Conservation (phyloP, 2,888 invertebrate species). For the Cataglyphis rosenhaueri region DNA sequence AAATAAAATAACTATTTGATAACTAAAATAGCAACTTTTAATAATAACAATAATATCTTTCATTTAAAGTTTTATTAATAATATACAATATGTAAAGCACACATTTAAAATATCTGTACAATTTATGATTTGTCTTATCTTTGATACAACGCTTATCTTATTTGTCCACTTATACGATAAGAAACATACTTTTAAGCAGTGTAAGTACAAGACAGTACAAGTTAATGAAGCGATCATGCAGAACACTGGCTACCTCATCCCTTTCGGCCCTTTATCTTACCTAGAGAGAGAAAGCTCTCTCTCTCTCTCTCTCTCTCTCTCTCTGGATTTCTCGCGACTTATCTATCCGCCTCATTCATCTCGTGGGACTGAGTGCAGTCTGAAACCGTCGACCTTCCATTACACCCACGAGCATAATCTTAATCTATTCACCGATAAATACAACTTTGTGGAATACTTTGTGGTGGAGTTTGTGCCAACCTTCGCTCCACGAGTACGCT, state of each 20-base stretch:
- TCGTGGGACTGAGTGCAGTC: slow-evolving; percentile 47
- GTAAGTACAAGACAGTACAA: slow-evolving; percentile 33
- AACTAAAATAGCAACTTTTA: too few relatives aligned
- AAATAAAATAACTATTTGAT: background rate
- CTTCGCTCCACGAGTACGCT: background rate
- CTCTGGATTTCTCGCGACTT: slow-evolving; percentile 48
- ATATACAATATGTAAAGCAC: background rate
- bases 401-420: slow-evolving; percentile 49
- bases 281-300: background rate
- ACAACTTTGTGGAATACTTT: slow-evolving; percentile 51
- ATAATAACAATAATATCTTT: background rate
- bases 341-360: slow-evolving; percentile 55
- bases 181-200: slow-evolving; percentile 20
- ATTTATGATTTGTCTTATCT: background rate
- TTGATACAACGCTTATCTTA: background rate
- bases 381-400: slow-evolving; percentile 53
- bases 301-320: slow-evolving; percentile 37
- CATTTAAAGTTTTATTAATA: background rate
- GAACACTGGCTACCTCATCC: slow-evolving; percentile 33
- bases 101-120: background rate
- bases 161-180: slow-evolving; percentile 20
- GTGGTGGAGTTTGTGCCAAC: slow-evolving; percentile 22
- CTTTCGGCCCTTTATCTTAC: slow-evolving; percentile 36
- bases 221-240: slow-evolving; percentile 51
- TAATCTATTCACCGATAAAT: slow-evolving; percentile 54